Conservation (phyloP, 92 coral and sea anemone species). For the Anthopleura xanthogrammica region DNA sequence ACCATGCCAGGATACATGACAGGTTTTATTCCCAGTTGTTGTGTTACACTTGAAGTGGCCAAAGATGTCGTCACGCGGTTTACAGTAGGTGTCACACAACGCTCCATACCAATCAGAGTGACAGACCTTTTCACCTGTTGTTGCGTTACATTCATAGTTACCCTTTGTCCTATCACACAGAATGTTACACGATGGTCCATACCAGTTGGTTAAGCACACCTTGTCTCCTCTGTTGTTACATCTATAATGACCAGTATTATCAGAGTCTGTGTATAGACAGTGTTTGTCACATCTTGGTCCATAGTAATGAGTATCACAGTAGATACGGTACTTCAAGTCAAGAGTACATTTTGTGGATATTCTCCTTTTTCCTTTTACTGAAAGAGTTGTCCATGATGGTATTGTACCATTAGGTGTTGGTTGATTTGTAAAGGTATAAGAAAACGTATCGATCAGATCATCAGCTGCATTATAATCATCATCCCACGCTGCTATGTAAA, state of each 20-base stretch:
- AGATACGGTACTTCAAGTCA: slow-evolving; percentile 6
- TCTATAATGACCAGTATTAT: slow-evolving; percentile 36
- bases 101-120: no score
- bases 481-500: slow-evolving; percentile 33
- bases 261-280: slow-evolving; percentile 41
- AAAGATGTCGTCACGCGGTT: background rate
- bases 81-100: background rate
- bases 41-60: slow-evolving; percentile 23
- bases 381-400: background rate
- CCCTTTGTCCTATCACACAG: no score
- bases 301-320: slow-evolving; percentile 41
- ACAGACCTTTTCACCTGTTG: no score
- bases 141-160: no score
- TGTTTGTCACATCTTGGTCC: slow-evolving; percentile 44
- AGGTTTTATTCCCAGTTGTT: slow-evolving; percentile 24
- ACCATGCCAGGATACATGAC: slow-evolving; percentile 54
- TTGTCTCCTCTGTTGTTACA: slow-evolving; percentile 43
- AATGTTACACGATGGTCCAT: background rate
- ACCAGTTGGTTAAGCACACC: slow-evolving; percentile 19
- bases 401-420: slow-evolving; percentile 31
- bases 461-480: slow-evolving; percentile 5
- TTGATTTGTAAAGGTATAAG: slow-evolving; percentile 11
- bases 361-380: slow-evolving; percentile 2
- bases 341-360: slow-evolving; percentile 8
- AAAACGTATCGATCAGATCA: slow-evolving; percentile 35